These are phyloP conservation scores for Steinernema scapterisci DNA, from an alignment of 2,888 invertebrate species.

Conservation along the genomic window DNA sequence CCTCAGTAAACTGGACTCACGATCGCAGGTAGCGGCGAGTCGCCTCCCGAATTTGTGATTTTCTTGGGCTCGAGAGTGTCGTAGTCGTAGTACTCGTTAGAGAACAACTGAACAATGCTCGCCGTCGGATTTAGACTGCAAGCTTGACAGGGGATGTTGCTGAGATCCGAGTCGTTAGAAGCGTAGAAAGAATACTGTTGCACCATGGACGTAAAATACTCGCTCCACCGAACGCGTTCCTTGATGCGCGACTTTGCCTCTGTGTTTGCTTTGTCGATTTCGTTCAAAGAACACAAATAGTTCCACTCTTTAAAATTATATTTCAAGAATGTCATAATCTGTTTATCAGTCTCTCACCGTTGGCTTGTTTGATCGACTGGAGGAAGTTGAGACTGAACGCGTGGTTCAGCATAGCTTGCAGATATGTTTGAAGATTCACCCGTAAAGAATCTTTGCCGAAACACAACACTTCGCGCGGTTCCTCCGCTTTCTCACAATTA, in stretches of 20 bases:
- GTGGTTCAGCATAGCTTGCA: constrained; percentile 41
- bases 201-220: constrained; percentile 28
- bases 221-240: constrained; percentile 34
- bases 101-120: constrained; percentile 33
- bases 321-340: too few species aligned
- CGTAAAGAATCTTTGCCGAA: constrained; percentile 31
- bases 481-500: not conserved
- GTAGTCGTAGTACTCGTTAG: constrained; percentile 35
- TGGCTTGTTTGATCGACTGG: constrained; percentile 40
- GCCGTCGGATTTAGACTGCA: constrained; percentile 6
- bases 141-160: constrained; percentile 29
- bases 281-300: constrained; percentile 42
- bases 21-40: constrained; percentile 28
- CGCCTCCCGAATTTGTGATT: constrained; percentile 12
- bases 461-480: not conserved
- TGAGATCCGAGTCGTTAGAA: not conserved
- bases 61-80: constrained; percentile 32
- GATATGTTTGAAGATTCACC: constrained; percentile 35
- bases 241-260: constrained; percentile 32
- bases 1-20: not conserved
- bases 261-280: constrained; percentile 39
- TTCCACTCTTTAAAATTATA: constrained; percentile 40
- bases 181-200: constrained; percentile 21
- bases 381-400: constrained; percentile 39
- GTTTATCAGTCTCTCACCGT: constrained; percentile 34